Base-by-base conservation (phyloP, 2,113 vertebrate species). In the Podocnemis expansa region DNA sequence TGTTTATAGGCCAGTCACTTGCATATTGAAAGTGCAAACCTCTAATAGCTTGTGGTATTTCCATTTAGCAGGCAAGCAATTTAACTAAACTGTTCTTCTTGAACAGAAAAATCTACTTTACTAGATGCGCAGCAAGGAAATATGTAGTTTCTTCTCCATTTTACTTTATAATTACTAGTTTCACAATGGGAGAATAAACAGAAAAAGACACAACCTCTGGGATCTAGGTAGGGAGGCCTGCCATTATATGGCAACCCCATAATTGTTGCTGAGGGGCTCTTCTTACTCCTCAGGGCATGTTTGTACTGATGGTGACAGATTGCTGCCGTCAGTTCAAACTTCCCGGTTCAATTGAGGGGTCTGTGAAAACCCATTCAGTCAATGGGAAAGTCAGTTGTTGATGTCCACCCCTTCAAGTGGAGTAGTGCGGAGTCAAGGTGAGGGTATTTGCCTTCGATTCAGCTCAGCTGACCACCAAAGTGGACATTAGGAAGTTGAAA, bases 1-100 rank as follows among this genome's bases (percentile, higher is more conserved):
- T 97, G 96, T 97, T 98, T 97, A 90, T 96, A 97, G 97, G 93
- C 91, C 96, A 97, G 93, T 96, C 91, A 79, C 89, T 98, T 96
- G 81, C 87, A 94, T 51, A 63, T 70, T 89, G 89, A 91, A 95
- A 96, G 85, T 93, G 91, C 78, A 97, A 97, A 95, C 84, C 55
- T 70, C 90, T 96, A 86, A 95, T 90, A 92, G 95, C 91, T 47
- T 78, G 83, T 94, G 89, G 60, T 95, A 93, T 96, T 97, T 96
- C 91, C 84, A 87, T 97, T 96, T 97, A 95, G 73, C 29, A 84
- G 92, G 51, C 87, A 89, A 91, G 85, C 80, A 38, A 38, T 82
- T n/a, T 94, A 93, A 86, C 31, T n/a, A 79, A 91, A 76, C 1
- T 29, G 11, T 79, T 95, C 91, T 90, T 70, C 85, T 82, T 13